Base-by-base conservation (phyloP, 1,140 invertebrate genomes). In the Zaprionus vittiger region DNA sequence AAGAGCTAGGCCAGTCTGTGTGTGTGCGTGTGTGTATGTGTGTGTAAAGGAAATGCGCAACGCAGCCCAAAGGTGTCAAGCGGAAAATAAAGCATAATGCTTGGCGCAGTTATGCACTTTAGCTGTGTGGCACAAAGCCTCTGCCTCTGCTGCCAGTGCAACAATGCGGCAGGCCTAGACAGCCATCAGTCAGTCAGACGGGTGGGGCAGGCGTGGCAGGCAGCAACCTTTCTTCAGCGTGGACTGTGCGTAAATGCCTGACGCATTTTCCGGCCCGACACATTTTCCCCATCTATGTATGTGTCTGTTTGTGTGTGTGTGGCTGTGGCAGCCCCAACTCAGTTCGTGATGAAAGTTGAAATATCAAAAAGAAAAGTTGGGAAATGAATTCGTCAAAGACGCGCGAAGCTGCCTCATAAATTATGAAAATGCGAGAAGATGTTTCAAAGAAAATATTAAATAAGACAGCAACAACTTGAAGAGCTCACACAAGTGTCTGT, bases 51-150 rank as follows among this genome's bases (percentile, higher is more conserved):
- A 87, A 87, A 87, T 87, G 84, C 84, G 84, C 85, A 87, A 84
- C 81, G 84, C 75, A 89, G 74, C 81, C 71, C 81, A 87, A 84
- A 87, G 84, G 85, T 87, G 84, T 90, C 84, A 89, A 84, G 85
- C 85, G 84, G 84, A 87, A 87, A 87, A 90, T 89, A 87, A 89
- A 87, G 84, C 84, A 87, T 89, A 87, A 87, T 84, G 74, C 80
- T 71, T 54, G 72, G 41, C 63, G 62, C 85, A 80, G 73, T 56
- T 67, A 54, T 73, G 74, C 78, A 80, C 74, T 80, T 74, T 77
- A 71, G 60, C 49, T 67, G 55, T 17, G 41, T 54, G 37, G 69
- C 73, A 65, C 57, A 56, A 52, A 52, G 47, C 44, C 44, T 6
- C 14, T 41, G 44, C 52, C 52, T 24, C 47, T 22, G 37, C 67